Base-by-base conservation (phyloP, 2,113 vertebrate species). In the Salvelinus alpinus region DNA sequence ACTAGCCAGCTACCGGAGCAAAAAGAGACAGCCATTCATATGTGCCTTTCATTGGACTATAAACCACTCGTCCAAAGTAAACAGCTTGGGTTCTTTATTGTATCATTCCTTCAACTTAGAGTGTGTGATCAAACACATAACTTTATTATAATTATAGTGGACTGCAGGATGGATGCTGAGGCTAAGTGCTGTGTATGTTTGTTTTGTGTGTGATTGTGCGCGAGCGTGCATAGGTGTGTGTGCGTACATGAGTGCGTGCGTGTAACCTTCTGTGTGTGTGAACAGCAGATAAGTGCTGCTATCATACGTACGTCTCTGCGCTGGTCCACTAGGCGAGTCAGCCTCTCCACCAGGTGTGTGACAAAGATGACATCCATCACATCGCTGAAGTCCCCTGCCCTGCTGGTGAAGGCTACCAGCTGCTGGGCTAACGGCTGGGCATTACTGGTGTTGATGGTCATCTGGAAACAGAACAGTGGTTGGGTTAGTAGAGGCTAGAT, bases 291-390 rank as follows among this genome's bases (percentile, higher is more conserved):
- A 38, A 38, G 38, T 44, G 38, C 38, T 12, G 38, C 38, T 44
- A 44, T 27, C 93, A 91, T 92, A 97, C 96, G 76, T 97, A 97
- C 96, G 76, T 97, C 92, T 91, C 83, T 90, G 78, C 90, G 86
- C 73, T 91, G 93, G 83, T 93, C 93, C 90, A 94, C 88, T 70
- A 95, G 93, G 83, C 92, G 85, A 14, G 94, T 94, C 85, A 97
- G 90, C 80, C 94, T 95, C 87, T 97, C 96, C 85, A 97, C 91
- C 81, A 97, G 94, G 71, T 95, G 94, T 9, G 96, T 95, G 85
- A 97, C 94, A 74, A 95, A 96, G 87, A 96, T 93, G 38, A 97
- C 90, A 67, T 97, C 96, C 95, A 96, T 96, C 91, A 95, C 95
- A 59, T 97, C 95, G 0, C 87, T 90, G 71, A 97, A 96, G 89